Base-by-base conservation (phyloP, 1,140 invertebrate species). In the Caenorhabditis brenneri region DNA sequence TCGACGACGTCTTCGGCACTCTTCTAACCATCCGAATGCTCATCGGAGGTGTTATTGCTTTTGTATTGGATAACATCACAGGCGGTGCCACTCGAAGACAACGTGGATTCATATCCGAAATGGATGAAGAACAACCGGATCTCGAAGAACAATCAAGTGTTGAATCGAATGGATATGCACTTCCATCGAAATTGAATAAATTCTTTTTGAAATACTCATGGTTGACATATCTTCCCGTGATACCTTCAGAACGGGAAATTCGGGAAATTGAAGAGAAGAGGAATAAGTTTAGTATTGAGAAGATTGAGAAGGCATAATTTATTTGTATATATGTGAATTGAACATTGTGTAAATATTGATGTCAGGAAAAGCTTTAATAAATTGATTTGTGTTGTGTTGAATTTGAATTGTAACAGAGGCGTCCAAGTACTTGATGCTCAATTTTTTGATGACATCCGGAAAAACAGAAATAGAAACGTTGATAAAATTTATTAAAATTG, bases 11-110 rank as follows among this genome's bases (percentile, higher is more conserved):
- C 27, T 49, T 84, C 48, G 60, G 60, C 12, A 84, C 80, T 27
- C 83, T 84, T 7, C 60, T 84, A 12, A 81, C 36, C 16, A 84
- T 84, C 33, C 1, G 49, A 80, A 84, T 84, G 83, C 79, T 84
- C 27, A 69, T 84, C 46, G 83, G 83, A 48, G 83, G 83, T n/a
- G 39, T 80, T 0, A 58, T 84, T 33, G 83, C 78, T 10, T 80
- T 84, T 33, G 10, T 69, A 6, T 27, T 84, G 6, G 83, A 84
- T 29, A 84, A 84, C n/a, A 80, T 55, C 15, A 78, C 80, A 12
- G 48, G 48, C 2, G 82, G 82, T 39, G 65, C 65, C 1, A 74
- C 65, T 3, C 5, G 65, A 74, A 24, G 36, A 74, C 65, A 74
- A 24, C 36, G 65, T 27, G 65, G 65, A 46, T 74, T 74, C 15